phyloP scores from a whole-genome alignment of 2,797 vertebrate genomes.

The Buphagus erythrorhynchus region DNA sequence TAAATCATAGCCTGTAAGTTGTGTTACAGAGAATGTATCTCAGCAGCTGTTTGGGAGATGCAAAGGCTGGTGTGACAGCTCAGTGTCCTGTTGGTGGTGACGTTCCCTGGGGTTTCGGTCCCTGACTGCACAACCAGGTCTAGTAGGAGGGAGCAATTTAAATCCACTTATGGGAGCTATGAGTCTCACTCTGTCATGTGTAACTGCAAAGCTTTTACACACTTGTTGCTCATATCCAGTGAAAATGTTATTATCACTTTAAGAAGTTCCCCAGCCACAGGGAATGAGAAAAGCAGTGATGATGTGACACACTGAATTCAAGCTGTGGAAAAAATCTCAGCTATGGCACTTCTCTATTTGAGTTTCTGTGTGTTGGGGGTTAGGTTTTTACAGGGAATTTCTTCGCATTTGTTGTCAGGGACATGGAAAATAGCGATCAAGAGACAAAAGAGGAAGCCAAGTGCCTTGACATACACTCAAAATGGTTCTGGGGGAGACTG shows the following conservation, averaged over 20 bases:
- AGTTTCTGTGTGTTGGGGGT: neutral
- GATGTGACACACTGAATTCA: neutral
- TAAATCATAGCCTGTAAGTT: neutral
- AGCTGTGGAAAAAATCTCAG: slow-evolving; percentile 35
- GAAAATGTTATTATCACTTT: neutral
- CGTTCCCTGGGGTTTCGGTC: neutral
- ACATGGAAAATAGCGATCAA: neutral
- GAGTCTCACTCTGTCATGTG: neutral
- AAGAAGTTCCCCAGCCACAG: neutral
- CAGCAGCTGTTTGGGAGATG: neutral
- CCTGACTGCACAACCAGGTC: neutral
- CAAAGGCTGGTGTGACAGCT: neutral
- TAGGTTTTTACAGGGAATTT: neutral
- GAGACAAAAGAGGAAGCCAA: neutral
- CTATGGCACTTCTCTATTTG: neutral
- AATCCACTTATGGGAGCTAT: rapidly evolving
- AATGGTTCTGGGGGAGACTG: no score
- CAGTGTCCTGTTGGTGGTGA: neutral
- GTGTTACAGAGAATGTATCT: neutral
- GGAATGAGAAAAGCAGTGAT: slow-evolving; percentile 9
- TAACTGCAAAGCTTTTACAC: neutral
- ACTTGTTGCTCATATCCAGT: neutral
- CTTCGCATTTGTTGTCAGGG: neutral
- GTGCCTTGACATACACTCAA: neutral
- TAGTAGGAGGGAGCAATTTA: neutral